phyloP scores from a whole-genome alignment of 2,113 vertebrate species.

The Kryptolebias marmoratus region DNA sequence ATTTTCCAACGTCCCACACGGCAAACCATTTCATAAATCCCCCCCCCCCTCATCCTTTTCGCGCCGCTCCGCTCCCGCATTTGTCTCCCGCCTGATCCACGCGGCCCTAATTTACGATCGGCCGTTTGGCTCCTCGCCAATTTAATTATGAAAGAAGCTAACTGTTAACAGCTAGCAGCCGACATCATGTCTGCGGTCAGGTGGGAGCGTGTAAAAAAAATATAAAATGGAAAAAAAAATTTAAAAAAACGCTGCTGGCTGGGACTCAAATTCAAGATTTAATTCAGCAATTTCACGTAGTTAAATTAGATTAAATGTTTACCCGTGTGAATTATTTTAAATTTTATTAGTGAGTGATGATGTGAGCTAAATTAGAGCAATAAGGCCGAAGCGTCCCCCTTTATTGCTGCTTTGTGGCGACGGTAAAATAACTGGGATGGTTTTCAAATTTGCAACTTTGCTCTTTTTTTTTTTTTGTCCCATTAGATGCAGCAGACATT shows the following conservation, averaged over 20 bases:
- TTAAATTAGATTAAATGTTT: constrained; percentile 28
- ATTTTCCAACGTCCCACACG: constrained; percentile 19
- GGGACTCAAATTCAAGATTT: constrained; percentile 34
- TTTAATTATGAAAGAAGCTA: constrained; percentile 79
- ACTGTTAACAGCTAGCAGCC: constrained; percentile 70
- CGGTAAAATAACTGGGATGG: too few relatives aligned
- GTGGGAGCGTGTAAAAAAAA: constrained; percentile 36
- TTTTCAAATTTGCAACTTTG: too few relatives aligned
- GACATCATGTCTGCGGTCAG: constrained; percentile 39
- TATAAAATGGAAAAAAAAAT: too few relatives aligned
- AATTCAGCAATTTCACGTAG: constrained; percentile 25
- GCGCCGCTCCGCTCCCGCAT: constrained; percentile 31
- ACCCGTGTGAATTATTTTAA: background rate
- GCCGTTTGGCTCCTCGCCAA: constrained; percentile 67
- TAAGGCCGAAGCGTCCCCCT: background rate
- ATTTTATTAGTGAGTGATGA: constrained; percentile 3
- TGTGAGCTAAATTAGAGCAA: background rate
- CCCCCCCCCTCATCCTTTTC: constrained; percentile 20
- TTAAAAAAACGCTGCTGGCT: constrained; percentile 18
- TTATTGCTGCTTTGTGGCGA: background rate
- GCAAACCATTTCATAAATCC: constrained; percentile 35
- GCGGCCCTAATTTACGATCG: constrained; percentile 56
- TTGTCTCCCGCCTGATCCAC: constrained; percentile 31
- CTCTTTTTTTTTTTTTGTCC: too few relatives aligned
- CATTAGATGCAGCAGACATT: too few relatives aligned